Evolutionary conservation across 2,888 invertebrate species (phyloP), one percentile per base, ranked within the genome.

Genomic region (Limnephilus lunatus): DNA sequence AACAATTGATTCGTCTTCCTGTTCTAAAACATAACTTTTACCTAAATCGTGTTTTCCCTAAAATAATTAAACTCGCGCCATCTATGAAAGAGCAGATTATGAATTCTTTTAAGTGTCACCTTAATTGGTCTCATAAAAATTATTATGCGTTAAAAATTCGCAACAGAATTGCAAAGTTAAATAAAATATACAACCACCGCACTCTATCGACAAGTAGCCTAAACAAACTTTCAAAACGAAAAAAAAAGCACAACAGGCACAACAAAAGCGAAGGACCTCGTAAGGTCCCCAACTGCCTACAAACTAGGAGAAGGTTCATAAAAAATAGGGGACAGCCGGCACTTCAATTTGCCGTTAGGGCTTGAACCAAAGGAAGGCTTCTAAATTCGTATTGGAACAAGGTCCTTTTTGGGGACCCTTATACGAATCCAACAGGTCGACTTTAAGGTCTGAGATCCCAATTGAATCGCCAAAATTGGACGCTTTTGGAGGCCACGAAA

Each of bases 191-290:
- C 81, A 25, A 81, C 25, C 91, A 91, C 81, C 81, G 91, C 91
- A 88, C 88, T 93, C 93, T 93, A 92, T 48, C 91, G 93, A 85
- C 92, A 93, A 92, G 92, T 93, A 93, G 93, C 85, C 81, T 80
- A 92, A 92, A 81, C 85, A 82, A 83, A 53, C 81, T 11, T 81
- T 35, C 80, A 88, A 92, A 82, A 90, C n/a, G 2, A 31, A 90
- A 53, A 89, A 81, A 85, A 91, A 92, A 68, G 48, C 81, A 86
- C 81, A 83, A 83, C 32, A 44, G 35, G 30, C 48, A 80, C 91
- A 88, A 83, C 89, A 90, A 53, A 83, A 91, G 68, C 89, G 90
- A 90, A 83, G 89, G 85, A n/a, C 93, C 90, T 81, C 89, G 86
- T 91, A 83, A 32, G 85, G 81, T 85, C 31, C 90, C n/a, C 32